phyloP scores from a whole-genome alignment of 1,140 invertebrate genomes.

The Drosophila rhopaloa region DNA sequence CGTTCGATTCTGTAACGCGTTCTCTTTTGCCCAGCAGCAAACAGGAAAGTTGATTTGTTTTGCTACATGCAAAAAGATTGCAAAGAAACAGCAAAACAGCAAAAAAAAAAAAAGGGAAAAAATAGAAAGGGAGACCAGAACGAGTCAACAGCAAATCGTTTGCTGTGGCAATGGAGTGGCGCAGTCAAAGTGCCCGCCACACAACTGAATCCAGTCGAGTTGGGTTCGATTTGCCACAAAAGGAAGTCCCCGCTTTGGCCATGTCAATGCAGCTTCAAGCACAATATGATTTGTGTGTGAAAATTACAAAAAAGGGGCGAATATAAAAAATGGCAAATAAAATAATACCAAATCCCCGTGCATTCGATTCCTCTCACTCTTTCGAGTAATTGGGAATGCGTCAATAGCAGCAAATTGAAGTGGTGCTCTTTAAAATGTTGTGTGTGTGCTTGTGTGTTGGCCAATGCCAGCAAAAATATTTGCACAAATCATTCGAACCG shows the following conservation, averaged over 20 bases:
- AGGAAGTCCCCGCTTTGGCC: constrained; percentile 25
- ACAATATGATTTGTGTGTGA: constrained; percentile 48
- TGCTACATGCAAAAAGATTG: constrained; percentile 69
- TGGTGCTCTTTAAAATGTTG: constrained; percentile 7
- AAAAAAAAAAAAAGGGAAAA: background rate
- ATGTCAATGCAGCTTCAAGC: constrained; percentile 22
- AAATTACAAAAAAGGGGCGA: constrained; percentile 25
- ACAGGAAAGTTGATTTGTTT: constrained; percentile 75
- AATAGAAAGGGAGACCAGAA: constrained; percentile 12
- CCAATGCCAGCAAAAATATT: constrained; percentile 55
- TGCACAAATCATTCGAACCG: constrained; percentile 58
- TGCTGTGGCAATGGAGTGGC: constrained; percentile 48
- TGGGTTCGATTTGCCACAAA: constrained; percentile 44
- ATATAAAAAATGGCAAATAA: constrained; percentile 31
- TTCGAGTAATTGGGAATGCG: constrained; percentile 33
- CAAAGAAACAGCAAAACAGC: constrained; percentile 13
- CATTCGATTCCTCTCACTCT: background rate
- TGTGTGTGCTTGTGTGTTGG: background rate
- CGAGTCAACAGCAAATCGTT: constrained; percentile 54
- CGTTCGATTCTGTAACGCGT: constrained; percentile 59
- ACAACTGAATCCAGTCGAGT: constrained; percentile 31
- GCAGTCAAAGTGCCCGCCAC: constrained; percentile 51
- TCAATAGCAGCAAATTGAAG: constrained; percentile 31
- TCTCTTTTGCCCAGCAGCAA: constrained; percentile 46
- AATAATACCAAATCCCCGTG: constrained; percentile 11